phyloP scores from a whole-genome alignment of 2,888 invertebrate genomes.

The Dugesia japonica region DNA sequence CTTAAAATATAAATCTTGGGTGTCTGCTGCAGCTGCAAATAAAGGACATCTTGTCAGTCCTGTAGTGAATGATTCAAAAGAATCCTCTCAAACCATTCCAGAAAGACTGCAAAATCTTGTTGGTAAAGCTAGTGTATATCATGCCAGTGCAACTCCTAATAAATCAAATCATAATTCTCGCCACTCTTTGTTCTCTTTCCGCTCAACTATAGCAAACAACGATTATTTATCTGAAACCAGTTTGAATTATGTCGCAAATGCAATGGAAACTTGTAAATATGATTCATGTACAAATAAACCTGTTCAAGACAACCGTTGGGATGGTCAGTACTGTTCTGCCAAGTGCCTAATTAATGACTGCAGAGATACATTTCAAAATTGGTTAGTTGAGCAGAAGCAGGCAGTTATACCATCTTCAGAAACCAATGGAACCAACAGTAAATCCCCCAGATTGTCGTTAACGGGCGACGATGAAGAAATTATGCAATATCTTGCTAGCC shows the following conservation, averaged over 20 bases:
- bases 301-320: constrained; percentile 12
- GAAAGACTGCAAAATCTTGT: neutral
- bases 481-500: neutral
- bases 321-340: constrained; percentile 10
- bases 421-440: neutral
- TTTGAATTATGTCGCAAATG: neutral
- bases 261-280: neutral
- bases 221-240: constrained; percentile 7
- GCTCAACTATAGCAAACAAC: neutral
- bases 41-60: neutral
- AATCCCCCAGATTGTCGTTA: no score
- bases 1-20: neutral
- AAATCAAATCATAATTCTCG: neutral
- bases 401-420: neutral
- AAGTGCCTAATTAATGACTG: constrained; percentile 9
- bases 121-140: neutral
- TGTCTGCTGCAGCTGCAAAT: neutral
- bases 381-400: neutral
- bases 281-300: neutral
- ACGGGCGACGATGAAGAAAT: neutral
- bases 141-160: neutral
- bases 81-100: neutral
- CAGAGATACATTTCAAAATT: neutral
- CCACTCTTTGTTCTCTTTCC: neutral
- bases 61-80: neutral